Conservation (phyloP, 1,140 invertebrate genomes). For the Neodiprion lecontei region DNA sequence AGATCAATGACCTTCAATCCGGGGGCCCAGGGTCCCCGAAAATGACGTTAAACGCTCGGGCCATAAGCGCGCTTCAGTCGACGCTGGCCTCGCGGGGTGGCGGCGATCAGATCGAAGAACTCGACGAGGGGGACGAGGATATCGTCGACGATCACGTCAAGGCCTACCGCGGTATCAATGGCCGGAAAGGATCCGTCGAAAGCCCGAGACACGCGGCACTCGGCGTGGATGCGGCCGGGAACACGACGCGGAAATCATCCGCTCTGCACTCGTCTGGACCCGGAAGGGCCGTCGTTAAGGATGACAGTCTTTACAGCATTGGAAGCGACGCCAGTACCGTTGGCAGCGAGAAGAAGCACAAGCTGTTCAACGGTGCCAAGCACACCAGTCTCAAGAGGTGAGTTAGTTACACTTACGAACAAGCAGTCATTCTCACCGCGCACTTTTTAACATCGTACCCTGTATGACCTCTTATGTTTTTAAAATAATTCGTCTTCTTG, state of each 20-base stretch:
- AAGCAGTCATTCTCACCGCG: slow-evolving; percentile 8
- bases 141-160: slow-evolving; percentile 34
- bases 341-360: slow-evolving; percentile 56
- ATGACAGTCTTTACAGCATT: slow-evolving; percentile 59
- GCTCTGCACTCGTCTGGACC: slow-evolving; percentile 50
- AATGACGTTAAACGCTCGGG: neutral
- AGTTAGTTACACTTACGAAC: slow-evolving; percentile 25
- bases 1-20: neutral
- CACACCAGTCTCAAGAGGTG: slow-evolving; percentile 65
- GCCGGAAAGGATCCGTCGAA: slow-evolving; percentile 24
- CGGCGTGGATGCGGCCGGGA: slow-evolving; percentile 43
- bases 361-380: slow-evolving; percentile 59
- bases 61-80: neutral
- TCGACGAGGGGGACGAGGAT: slow-evolving; percentile 38
- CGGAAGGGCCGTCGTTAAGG: slow-evolving; percentile 46
- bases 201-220: slow-evolving; percentile 49
- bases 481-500: no score
- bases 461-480: neutral
- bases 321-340: slow-evolving; percentile 57
- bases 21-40: neutral
- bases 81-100: neutral
- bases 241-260: slow-evolving; percentile 31
- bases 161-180: slow-evolving; percentile 32
- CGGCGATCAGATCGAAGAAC: slow-evolving; percentile 46
- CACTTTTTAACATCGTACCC: neutral